A percentile compares a stretch with the other conserved stretches of the same genome.
These are phyloP conservation scores for Thamnophis elegans DNA, from an alignment of 2,797 vertebrate species.

Conservation along the genomic window DNA sequence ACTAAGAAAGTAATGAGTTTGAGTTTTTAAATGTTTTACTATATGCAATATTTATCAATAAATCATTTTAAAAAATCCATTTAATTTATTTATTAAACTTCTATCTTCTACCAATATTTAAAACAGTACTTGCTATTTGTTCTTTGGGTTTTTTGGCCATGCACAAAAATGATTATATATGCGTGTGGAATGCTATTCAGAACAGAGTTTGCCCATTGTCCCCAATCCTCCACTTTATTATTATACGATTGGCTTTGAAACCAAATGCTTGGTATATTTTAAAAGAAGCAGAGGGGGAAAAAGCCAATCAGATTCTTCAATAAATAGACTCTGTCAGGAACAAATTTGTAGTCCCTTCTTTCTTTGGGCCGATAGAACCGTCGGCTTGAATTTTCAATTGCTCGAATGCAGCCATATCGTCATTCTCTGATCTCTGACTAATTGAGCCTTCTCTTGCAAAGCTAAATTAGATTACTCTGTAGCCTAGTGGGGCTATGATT, in stretches of 20 bases:
- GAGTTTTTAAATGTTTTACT: background rate
- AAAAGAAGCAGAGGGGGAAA: background rate
- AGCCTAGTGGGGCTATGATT: background rate
- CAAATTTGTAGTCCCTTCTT: background rate
- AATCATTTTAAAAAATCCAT: background rate
- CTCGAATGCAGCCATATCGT: background rate
- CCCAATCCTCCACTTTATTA: background rate
- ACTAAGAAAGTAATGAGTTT: background rate
- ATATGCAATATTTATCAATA: background rate
- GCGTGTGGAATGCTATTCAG: background rate
- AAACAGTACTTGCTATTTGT: background rate
- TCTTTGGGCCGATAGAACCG: background rate
- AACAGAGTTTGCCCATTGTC: background rate
- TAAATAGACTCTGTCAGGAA: background rate
- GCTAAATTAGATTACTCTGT: conserved; percentile 19
- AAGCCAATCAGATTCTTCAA: background rate
- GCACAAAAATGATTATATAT: background rate
- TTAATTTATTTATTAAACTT: background rate
- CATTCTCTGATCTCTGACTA: background rate
- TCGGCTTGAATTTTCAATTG: background rate
- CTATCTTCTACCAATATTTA: background rate
- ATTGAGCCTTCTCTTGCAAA: background rate
- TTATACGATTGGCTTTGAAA: background rate
- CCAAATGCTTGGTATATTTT: background rate
- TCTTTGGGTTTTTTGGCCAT: background rate